These are phyloP conservation scores for Chrysolina haemoptera DNA, from an alignment of 2,888 invertebrate species.

Conservation along the genomic window DNA sequence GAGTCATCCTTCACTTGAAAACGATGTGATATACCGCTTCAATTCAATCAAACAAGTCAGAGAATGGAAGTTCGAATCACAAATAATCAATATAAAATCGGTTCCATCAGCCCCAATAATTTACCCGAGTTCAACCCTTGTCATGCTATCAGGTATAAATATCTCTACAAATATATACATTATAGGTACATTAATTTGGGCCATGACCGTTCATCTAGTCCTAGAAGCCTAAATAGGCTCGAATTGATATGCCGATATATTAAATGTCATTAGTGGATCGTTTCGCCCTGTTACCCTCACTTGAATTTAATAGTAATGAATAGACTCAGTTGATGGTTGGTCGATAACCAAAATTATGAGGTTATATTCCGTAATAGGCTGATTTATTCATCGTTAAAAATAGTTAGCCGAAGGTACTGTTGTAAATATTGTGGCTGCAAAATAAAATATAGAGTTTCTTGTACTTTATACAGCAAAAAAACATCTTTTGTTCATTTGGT, in stretches of 20 bases:
- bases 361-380: slow-evolving; percentile 6
- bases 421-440: no score
- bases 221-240: neutral
- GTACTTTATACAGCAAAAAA: no score
- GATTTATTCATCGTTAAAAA: slow-evolving; percentile 19
- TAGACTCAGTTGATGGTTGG: slow-evolving; percentile 25
- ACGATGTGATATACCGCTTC: no score
- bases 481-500: no score
- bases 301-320: slow-evolving; percentile 34
- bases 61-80: no score
- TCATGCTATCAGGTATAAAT: neutral
- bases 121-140: no score
- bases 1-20: no score
- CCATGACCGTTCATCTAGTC: neutral
- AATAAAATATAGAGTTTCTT: no score
- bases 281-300: slow-evolving; percentile 34
- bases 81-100: no score
- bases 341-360: slow-evolving; percentile 32
- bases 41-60: no score
- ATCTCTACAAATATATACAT: neutral
- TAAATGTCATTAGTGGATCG: slow-evolving; percentile 36
- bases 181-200: neutral
- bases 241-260: slow-evolving; percentile 30
- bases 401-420: neutral
- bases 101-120: no score